These are phyloP conservation scores for Trogon melanurus DNA, from an alignment of 2,113 vertebrate genomes.

Conservation along the genomic window DNA sequence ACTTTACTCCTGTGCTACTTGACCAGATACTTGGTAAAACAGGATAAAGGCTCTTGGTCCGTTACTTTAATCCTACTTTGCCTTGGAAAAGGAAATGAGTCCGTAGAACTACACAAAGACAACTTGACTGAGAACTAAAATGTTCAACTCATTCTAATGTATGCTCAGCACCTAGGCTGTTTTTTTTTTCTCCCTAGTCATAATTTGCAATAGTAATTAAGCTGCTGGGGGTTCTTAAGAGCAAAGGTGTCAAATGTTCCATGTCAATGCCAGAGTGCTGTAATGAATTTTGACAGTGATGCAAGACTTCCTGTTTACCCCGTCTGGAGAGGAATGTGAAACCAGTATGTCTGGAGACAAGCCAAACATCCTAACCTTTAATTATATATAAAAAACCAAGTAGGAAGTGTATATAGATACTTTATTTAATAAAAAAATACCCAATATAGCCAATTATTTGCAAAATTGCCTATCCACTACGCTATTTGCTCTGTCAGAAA, in stretches of 20 bases:
- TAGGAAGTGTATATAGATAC: neutral
- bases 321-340: conserved; percentile 1
- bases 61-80: neutral
- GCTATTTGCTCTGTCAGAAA: neutral
- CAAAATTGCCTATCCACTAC: neutral
- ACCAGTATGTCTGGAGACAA: conserved; percentile 1
- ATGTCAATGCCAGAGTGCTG: neutral
- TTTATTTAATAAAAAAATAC: neutral
- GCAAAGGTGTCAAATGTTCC: conserved; percentile 13
- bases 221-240: neutral
- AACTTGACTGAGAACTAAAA: conserved; percentile 1
- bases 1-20: neutral
- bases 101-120: neutral
- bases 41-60: neutral
- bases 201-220: conserved; percentile 32
- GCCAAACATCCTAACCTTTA: neutral
- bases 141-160: neutral
- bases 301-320: conserved; percentile 57
- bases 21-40: neutral
- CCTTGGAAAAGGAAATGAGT: neutral
- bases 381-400: neutral
- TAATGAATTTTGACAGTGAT: neutral
- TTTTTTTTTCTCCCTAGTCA: neutral
- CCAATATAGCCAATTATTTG: neutral
- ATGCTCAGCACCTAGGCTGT: neutral